Conservation (phyloP, 2,888 invertebrate species). For the Pyrocoelia pectoralis region DNA sequence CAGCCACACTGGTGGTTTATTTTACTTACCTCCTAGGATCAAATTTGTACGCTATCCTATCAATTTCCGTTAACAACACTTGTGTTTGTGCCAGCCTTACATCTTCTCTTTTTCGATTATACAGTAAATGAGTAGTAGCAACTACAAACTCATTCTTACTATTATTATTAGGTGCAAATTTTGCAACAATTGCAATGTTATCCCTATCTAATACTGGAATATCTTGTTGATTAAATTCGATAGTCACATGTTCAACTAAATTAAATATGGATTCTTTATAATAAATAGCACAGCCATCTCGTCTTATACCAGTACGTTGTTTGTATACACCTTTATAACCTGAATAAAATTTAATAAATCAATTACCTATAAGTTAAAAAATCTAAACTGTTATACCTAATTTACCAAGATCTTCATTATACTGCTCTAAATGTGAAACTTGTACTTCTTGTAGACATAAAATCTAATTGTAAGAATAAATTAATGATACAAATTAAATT, state of each 20-base stretch:
- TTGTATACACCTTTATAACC: slow-evolving; percentile 83
- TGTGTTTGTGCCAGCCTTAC: slow-evolving; percentile 89
- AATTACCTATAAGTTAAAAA: not conserved
- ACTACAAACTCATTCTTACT: slow-evolving; percentile 71
- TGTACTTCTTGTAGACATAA: slow-evolving; percentile 93
- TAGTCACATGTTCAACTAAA: slow-evolving; percentile 69
- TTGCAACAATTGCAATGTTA: slow-evolving; percentile 86
- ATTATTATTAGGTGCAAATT: slow-evolving; percentile 67
- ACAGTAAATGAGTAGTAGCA: slow-evolving; percentile 94
- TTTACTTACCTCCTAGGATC: slow-evolving; percentile 40
- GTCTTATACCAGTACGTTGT: slow-evolving; percentile 79
- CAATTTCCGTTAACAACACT: slow-evolving; percentile 84
- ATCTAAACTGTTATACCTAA: slow-evolving; percentile 52
- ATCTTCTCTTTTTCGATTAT: slow-evolving; percentile 89
- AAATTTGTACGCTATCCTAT: slow-evolving; percentile 71
- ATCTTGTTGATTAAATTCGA: slow-evolving; percentile 75
- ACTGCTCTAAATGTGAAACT: slow-evolving; percentile 64
- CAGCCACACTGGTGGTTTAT: too few species aligned
- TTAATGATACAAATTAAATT: slow-evolving; percentile 14
- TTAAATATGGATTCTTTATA: slow-evolving; percentile 74
- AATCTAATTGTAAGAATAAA: slow-evolving; percentile 64
- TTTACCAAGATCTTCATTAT: slow-evolving; percentile 47
- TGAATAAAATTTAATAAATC: slow-evolving; percentile 41
- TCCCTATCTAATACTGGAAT: slow-evolving; percentile 78
- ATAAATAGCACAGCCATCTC: slow-evolving; percentile 92